phyloP scores from a whole-genome alignment of 2,113 vertebrate genomes.

The Tachysurus vachellii region DNA sequence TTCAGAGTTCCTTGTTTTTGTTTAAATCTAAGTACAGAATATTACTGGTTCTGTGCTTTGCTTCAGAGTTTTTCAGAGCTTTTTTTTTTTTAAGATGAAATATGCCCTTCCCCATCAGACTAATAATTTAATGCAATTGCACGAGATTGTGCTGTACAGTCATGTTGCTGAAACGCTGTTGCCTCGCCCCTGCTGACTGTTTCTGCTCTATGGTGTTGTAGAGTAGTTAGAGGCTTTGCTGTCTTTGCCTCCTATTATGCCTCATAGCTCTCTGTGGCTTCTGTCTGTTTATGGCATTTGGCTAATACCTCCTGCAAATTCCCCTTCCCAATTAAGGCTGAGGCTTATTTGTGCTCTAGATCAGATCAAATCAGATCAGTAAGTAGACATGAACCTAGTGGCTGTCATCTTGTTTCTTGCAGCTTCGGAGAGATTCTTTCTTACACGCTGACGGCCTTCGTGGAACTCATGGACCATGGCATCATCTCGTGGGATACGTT shows the following conservation, averaged over 20 bases:
- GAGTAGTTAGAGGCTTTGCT: slow-evolving; percentile 51
- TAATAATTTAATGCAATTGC: slow-evolving; percentile 51
- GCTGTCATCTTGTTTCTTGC: slow-evolving; percentile 68
- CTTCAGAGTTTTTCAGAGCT: background rate
- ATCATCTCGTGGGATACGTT: slow-evolving; percentile 99
- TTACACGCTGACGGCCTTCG: slow-evolving; percentile 96
- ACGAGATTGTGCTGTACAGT: slow-evolving; percentile 58
- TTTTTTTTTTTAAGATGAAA: background rate
- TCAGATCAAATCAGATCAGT: slow-evolving; percentile 9
- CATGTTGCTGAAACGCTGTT: slow-evolving; percentile 51
- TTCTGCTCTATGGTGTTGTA: slow-evolving; percentile 56
- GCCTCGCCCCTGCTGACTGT: slow-evolving; percentile 54
- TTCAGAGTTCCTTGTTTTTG: background rate
- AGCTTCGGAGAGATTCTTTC: slow-evolving; percentile 98
- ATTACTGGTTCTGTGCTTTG: background rate
- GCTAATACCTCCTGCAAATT: slow-evolving; percentile 1
- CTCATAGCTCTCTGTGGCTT: slow-evolving; percentile 20
- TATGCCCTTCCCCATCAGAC: slow-evolving; percentile 24
- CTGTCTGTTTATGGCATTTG: slow-evolving; percentile 10
- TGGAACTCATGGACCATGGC: slow-evolving; percentile 99
- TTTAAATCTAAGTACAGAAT: background rate
- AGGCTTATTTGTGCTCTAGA: slow-evolving; percentile 32
- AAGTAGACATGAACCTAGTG: slow-evolving; percentile 64
- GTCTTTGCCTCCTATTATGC: slow-evolving; percentile 21
- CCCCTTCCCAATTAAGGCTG: slow-evolving; percentile 12